phyloP scores from a whole-genome alignment of 1,140 invertebrate genomes.

The Nomia melanderi region DNA sequence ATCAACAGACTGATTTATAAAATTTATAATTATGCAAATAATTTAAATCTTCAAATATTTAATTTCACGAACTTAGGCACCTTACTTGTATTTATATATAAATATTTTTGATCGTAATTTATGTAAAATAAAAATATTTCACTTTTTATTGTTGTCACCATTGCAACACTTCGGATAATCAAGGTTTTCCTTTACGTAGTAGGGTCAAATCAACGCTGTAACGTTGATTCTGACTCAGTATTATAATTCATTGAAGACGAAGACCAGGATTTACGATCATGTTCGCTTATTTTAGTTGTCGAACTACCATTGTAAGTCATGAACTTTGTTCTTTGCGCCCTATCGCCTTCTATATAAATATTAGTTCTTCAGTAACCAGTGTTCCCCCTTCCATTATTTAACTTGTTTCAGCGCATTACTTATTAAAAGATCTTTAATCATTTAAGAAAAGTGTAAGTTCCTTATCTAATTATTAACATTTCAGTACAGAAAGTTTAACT shows the following conservation, averaged over 20 bases:
- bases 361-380: conserved; percentile 21
- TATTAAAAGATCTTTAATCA: background rate
- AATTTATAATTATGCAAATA: background rate
- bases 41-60: background rate
- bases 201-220: background rate
- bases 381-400: conserved; percentile 17
- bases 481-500: background rate
- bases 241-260: conserved; percentile 15
- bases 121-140: background rate
- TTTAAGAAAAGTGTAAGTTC: background rate
- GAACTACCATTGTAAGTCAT: conserved; percentile 16
- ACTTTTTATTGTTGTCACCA: background rate
- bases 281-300: conserved; percentile 19
- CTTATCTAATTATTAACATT: background rate
- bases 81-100: background rate
- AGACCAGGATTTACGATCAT: conserved; percentile 16
- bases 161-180: conserved; percentile 18
- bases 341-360: background rate
- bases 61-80: background rate
- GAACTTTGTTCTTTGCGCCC: conserved; percentile 13
- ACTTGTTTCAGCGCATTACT: background rate
- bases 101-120: background rate
- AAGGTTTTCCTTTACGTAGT: conserved; percentile 12
- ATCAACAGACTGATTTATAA: background rate
- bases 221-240: conserved; percentile 12